Conservation (phyloP, 2,888 invertebrate genomes). For the Nomada fabriciana region DNA sequence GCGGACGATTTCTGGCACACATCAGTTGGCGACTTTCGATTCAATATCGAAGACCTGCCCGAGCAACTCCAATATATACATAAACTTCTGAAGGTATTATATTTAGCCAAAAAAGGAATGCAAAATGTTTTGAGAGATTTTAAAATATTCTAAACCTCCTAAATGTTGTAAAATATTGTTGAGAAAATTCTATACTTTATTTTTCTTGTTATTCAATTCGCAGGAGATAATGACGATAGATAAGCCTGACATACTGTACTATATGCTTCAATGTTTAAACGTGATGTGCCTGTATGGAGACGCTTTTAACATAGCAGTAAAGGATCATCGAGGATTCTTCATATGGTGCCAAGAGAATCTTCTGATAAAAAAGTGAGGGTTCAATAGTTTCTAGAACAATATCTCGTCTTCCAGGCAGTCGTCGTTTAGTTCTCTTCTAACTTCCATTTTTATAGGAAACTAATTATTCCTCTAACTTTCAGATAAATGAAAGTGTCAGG, state of each 20-base stretch:
- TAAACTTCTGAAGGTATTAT: constrained; percentile 91
- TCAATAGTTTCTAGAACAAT: neutral
- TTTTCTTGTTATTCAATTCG: constrained; percentile 12
- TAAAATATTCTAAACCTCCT: neutral
- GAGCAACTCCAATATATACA: constrained; percentile 97
- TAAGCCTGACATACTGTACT: constrained; percentile 97
- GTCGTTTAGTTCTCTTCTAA: neutral
- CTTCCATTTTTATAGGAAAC: neutral
- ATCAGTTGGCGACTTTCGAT: constrained; percentile 96
- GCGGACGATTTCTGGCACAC: constrained; percentile 96
- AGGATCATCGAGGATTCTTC: constrained; percentile 96
- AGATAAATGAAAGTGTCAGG: constrained; percentile 28
- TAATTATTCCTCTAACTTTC: constrained; percentile 2
- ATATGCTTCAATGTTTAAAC: constrained; percentile 95
- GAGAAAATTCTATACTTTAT: too few species aligned
- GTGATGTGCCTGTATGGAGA: constrained; percentile 97
- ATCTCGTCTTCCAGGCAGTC: too few species aligned
- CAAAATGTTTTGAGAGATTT: neutral
- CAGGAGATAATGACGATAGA: constrained; percentile 92
- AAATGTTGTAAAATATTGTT: neutral
- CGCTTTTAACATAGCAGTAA: constrained; percentile 93
- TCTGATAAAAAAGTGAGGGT: constrained; percentile 93
- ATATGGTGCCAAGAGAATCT: constrained; percentile 98
- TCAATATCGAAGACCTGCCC: constrained; percentile 94
- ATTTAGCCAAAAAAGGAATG: neutral